phyloP scores from a whole-genome alignment of 2,888 invertebrate species.

The Ormia ochracea region DNA sequence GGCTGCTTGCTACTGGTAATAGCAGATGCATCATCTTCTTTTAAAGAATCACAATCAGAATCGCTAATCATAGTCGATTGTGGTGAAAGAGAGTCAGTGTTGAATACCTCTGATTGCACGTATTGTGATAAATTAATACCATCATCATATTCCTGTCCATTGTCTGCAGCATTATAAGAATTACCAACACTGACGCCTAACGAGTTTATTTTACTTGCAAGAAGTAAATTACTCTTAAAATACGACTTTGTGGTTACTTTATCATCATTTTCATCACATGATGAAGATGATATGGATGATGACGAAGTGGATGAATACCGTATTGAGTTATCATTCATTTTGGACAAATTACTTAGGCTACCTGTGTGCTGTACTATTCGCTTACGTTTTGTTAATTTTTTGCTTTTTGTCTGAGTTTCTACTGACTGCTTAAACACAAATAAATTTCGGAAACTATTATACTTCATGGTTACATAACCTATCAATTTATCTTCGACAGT shows the following conservation, averaged over 20 bases:
- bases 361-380: conserved; percentile 64
- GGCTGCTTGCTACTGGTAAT: not conserved
- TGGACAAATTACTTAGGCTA: conserved; percentile 65
- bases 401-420: conserved; percentile 40
- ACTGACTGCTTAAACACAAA: conserved; percentile 54
- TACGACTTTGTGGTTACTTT: not conserved
- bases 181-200: not conserved
- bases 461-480: conserved; percentile 64
- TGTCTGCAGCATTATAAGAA: not conserved
- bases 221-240: not conserved
- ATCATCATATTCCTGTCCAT: conserved; percentile 66
- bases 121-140: conserved; percentile 68
- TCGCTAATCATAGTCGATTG: conserved; percentile 44
- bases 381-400: conserved; percentile 60
- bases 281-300: conserved; percentile 24
- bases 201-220: conserved; percentile 17
- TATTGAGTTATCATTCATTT: conserved; percentile 60
- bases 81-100: conserved; percentile 58
- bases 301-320: conserved; percentile 39
- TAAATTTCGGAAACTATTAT: conserved; percentile 60
- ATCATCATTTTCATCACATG: conserved; percentile 30
- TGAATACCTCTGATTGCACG: conserved; percentile 68
- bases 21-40: conserved; percentile 7
- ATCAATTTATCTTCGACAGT: conserved; percentile 64
- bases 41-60: conserved; percentile 42